A percentile compares a stretch with the other conserved stretches of the same genome.
Conservation (phyloP, 2,888 invertebrate species). For the Psococerastis gibbosa region DNA sequence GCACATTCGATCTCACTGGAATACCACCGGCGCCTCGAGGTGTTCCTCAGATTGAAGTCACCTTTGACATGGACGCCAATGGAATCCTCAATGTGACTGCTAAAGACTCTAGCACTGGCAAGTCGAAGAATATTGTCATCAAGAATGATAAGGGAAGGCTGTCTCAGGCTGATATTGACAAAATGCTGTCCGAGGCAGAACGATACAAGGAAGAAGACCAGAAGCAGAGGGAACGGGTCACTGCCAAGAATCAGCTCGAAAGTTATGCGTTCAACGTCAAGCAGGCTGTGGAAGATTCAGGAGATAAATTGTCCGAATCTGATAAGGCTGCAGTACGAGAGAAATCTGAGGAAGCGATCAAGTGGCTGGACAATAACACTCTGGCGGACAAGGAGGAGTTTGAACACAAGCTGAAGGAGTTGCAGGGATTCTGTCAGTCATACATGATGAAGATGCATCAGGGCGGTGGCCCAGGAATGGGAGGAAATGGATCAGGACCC, state of each 20-base stretch:
- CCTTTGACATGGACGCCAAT: conserved; percentile 29
- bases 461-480: no score
- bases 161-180: conserved; percentile 30
- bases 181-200: conserved; percentile 26
- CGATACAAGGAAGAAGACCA: conserved; percentile 25
- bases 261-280: conserved; percentile 24
- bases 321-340: conserved; percentile 25
- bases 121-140: conserved; percentile 27
- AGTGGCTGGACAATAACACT: conserved; percentile 30
- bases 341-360: conserved; percentile 23
- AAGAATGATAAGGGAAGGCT: conserved; percentile 30
- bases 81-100: conserved; percentile 27
- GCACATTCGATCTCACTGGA: conserved; percentile 21
- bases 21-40: conserved; percentile 23
- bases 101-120: conserved; percentile 28
- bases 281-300: conserved; percentile 24
- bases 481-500: not conserved
- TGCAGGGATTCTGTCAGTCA: conserved; percentile 25
- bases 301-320: conserved; percentile 23
- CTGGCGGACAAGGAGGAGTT: conserved; percentile 29
- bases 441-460: conserved; percentile 25
- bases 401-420: conserved; percentile 25
- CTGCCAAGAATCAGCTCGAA: conserved; percentile 29
- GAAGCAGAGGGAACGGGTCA: conserved; percentile 24
- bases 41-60: conserved; percentile 21